Conservation (phyloP, 2,888 invertebrate genomes). For the Hypomecis atomaria region DNA sequence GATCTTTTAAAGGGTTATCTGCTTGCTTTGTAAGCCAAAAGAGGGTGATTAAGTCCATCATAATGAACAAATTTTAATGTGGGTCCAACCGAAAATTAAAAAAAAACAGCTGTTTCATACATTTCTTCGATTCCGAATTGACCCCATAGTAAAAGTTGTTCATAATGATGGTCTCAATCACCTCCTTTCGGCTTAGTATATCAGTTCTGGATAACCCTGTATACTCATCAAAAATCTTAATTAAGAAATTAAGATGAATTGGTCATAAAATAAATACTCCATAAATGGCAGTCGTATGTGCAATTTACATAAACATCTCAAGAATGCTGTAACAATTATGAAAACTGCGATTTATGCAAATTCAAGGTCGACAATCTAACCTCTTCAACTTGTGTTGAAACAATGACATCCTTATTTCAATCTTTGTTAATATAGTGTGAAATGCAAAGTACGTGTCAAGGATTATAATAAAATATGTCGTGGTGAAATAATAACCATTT, state of each 20-base stretch:
- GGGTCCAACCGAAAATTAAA: no score
- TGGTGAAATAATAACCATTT: slow-evolving; percentile 7
- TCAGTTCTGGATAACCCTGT: no score
- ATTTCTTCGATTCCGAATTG: no score
- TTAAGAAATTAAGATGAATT: background rate
- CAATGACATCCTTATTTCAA: slow-evolving; percentile 30
- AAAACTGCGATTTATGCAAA: slow-evolving; percentile 35
- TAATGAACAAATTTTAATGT: no score
- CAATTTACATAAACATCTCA: slow-evolving; percentile 25
- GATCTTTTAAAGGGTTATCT: no score
- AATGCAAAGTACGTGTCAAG: slow-evolving; percentile 24
- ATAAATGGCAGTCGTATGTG: background rate
- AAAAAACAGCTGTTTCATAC: no score
- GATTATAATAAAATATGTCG: background rate
- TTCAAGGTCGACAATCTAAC: slow-evolving; percentile 34
- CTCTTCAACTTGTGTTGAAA: slow-evolving; percentile 37
- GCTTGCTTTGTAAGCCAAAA: no score
- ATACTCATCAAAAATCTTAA: no score
- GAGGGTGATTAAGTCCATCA: no score
- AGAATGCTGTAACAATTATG: slow-evolving; percentile 34
- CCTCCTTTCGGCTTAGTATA: no score
- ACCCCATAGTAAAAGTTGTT: no score
- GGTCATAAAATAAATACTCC: slow-evolving; percentile 1
- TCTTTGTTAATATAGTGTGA: slow-evolving; percentile 29
- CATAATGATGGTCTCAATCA: no score